Percentiles rank a stretch among this genome's conserved stretches.
phyloP scores from a whole-genome alignment of 2,113 vertebrate species.

The Egretta garzetta region DNA sequence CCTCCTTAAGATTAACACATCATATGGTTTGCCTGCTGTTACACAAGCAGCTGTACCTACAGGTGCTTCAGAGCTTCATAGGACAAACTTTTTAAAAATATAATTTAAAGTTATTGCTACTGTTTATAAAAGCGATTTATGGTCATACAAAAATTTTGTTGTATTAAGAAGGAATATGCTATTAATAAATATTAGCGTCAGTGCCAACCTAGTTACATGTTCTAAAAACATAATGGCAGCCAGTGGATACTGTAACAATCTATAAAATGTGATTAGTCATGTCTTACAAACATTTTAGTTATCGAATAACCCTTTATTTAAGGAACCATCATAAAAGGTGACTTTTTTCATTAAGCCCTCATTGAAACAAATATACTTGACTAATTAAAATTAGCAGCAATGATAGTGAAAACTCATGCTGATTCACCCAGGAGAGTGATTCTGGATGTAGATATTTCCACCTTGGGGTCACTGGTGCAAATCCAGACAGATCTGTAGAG shows the following conservation, averaged over 20 bases:
- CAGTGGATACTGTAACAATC: not conserved
- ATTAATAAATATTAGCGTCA: not conserved
- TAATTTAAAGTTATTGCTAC: not conserved
- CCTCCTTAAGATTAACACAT: no score
- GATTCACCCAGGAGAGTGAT: not conserved
- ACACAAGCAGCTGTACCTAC: not conserved
- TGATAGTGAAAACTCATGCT: not conserved
- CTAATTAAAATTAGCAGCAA: constrained; percentile 7
- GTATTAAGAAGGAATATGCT: not conserved
- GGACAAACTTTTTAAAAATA: not conserved
- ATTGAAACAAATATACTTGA: not conserved
- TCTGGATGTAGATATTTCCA: not conserved
- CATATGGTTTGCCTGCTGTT: not conserved
- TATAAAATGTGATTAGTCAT: not conserved
- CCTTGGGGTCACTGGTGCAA: not conserved
- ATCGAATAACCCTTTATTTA: not conserved
- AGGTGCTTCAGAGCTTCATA: not conserved
- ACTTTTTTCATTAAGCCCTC: not conserved
- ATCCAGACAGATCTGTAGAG: not conserved
- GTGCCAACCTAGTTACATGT: not conserved
- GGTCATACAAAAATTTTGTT: not conserved
- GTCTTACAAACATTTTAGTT: not conserved
- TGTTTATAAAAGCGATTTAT: not conserved
- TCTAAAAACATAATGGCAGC: not conserved
- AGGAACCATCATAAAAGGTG: not conserved